A percentile compares a stretch with the other conserved stretches of the same genome.
These are phyloP conservation scores for Chelonoidis abingdonii DNA, from an alignment of 2,113 vertebrate genomes.

Conservation along the genomic window DNA sequence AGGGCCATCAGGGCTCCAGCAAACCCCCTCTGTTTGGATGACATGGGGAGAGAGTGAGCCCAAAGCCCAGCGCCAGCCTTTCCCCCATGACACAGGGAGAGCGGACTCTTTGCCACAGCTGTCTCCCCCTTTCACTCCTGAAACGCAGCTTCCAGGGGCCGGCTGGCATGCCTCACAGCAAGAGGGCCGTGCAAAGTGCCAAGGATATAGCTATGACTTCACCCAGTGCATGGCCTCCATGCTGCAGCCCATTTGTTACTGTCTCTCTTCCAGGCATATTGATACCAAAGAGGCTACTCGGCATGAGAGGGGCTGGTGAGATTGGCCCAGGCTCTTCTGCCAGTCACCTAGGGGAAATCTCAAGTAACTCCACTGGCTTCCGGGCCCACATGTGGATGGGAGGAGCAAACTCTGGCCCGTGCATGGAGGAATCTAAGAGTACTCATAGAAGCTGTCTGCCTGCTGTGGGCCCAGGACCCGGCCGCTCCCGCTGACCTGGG, in stretches of 20 bases:
- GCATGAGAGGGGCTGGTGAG: not conserved
- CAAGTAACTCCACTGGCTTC: not conserved
- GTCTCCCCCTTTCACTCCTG: not conserved
- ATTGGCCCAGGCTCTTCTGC: not conserved
- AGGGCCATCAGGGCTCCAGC: too few species aligned
- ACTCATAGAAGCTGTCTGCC: not conserved
- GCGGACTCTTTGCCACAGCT: not conserved
- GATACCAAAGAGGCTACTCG: not conserved
- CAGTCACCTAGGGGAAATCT: not conserved
- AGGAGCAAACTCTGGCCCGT: not conserved
- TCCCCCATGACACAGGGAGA: not conserved
- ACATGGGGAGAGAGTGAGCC: too few species aligned
- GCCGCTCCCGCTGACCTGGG: not conserved
- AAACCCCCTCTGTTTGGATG: too few species aligned
- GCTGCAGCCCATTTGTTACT: too few species aligned
- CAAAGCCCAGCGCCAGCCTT: too few species aligned
- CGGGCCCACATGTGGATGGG: not conserved
- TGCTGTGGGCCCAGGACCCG: not conserved
- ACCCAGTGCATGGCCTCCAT: not conserved
- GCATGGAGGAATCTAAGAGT: not conserved
- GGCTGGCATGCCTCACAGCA: not conserved
- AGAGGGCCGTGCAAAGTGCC: not conserved
- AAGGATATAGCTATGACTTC: not conserved
- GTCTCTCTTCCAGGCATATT: not conserved
- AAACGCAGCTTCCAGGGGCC: not conserved